Conservation (phyloP, 2,797 vertebrate genomes). For the Coranthus polyacanthus region DNA sequence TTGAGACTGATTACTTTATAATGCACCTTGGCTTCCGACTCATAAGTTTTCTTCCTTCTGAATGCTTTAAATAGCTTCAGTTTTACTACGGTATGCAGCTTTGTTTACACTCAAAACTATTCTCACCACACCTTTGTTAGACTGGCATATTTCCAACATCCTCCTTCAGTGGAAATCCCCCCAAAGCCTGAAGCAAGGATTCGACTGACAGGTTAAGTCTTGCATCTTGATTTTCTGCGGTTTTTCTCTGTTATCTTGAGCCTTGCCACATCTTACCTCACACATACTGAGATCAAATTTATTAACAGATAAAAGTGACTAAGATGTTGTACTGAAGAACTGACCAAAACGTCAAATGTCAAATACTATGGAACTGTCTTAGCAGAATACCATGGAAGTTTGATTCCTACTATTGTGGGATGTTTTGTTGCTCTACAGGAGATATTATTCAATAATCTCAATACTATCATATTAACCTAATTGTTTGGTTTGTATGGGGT, state of each 20-base stretch:
- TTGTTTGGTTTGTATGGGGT: too few relatives aligned
- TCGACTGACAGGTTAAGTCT: constrained; percentile 38
- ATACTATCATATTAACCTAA: too few relatives aligned
- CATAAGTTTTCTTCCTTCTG: too few relatives aligned
- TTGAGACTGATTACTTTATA: too few relatives aligned
- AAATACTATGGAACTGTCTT: too few relatives aligned
- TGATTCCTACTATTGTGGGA: too few relatives aligned
- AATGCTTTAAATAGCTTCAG: neutral
- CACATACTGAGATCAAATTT: constrained; percentile 1
- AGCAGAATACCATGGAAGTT: too few relatives aligned
- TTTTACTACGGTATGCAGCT: constrained; percentile 5
- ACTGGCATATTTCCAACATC: constrained; percentile 2
- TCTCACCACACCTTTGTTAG: constrained; percentile 3
- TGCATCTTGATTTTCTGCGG: constrained; percentile 12
- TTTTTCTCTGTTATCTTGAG: constrained; percentile 7
- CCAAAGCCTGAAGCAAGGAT: constrained; percentile 10
- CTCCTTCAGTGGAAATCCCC: constrained; percentile 5
- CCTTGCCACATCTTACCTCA: neutral
- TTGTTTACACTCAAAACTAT: constrained; percentile 5
- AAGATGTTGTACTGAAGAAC: too few relatives aligned
- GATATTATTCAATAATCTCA: too few relatives aligned
- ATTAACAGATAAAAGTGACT: neutral
- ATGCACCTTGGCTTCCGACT: too few relatives aligned
- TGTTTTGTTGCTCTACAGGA: too few relatives aligned
- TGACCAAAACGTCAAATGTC: too few relatives aligned